Conservation (phyloP, 2,888 invertebrate species). For the Strigamia transsilvanica region DNA sequence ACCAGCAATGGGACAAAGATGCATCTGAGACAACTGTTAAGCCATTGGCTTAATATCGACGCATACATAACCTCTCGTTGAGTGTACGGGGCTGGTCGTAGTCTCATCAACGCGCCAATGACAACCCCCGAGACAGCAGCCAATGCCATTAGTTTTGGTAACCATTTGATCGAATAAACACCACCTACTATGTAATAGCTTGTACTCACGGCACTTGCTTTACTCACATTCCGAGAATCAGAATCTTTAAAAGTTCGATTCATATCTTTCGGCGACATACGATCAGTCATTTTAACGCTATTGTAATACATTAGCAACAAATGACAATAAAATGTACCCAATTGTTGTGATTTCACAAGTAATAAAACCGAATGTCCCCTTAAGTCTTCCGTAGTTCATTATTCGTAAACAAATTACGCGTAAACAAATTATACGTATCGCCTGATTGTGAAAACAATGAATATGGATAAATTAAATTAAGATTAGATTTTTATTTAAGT, state of each 20-base stretch:
- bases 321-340: too few relatives aligned
- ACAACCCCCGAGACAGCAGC: neutral
- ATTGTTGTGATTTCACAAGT: too few relatives aligned
- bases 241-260: too few relatives aligned
- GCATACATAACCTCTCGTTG: neutral
- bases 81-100: neutral
- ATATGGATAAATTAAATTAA: too few relatives aligned
- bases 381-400: neutral
- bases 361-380: neutral
- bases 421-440: too few relatives aligned
- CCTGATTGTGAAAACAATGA: too few relatives aligned
- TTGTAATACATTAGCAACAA: too few relatives aligned
- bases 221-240: too few relatives aligned
- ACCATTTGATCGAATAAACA: neutral
- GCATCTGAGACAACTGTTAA: neutral
- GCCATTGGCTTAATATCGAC: neutral
- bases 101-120: neutral
- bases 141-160: neutral
- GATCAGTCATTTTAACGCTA: too few relatives aligned
- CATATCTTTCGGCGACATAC: too few relatives aligned
- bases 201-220: neutral
- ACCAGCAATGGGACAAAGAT: neutral
- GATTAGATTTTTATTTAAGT: too few relatives aligned
- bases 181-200: neutral
- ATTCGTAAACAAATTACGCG: too few relatives aligned